A percentile compares a stretch with the other conserved stretches of the same genome.
These are phyloP conservation scores for Macrostomum lignano DNA, from an alignment of 1,140 invertebrate species.

Conservation along the genomic window DNA sequence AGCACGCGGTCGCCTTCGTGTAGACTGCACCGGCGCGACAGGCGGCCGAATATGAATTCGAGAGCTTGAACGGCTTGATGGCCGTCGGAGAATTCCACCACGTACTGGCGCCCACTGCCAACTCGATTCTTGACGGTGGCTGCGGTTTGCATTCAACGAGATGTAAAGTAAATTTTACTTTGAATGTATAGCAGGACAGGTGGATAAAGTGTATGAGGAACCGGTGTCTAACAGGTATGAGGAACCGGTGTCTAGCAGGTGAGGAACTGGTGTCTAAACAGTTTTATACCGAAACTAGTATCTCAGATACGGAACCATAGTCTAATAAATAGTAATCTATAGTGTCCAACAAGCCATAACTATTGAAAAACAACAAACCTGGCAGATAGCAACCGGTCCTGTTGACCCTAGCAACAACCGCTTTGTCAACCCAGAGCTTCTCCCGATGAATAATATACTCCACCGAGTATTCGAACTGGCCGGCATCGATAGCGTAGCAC, in stretches of 20 bases:
- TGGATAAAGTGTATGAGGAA: too few species aligned
- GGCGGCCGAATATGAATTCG: constrained; percentile 14
- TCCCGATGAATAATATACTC: constrained; percentile 13
- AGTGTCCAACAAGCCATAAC: too few species aligned
- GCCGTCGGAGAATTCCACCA: constrained; percentile 12
- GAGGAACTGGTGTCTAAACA: too few species aligned
- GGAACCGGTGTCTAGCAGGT: too few species aligned
- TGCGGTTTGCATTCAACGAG: constrained; percentile 4
- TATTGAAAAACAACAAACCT: too few species aligned
- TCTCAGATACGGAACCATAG: too few species aligned
- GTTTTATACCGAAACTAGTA: too few species aligned
- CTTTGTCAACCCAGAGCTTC: constrained; percentile 12
- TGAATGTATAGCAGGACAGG: constrained; percentile 11
- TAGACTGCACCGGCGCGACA: constrained; percentile 7
- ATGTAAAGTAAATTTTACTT: neutral
- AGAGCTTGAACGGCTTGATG: constrained; percentile 10
- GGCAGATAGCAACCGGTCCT: too few species aligned
- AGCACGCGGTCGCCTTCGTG: constrained; percentile 7
- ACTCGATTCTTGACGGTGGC: constrained; percentile 8
- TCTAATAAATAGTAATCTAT: too few species aligned
- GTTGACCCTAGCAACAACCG: constrained; percentile 16
- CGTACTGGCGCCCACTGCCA: constrained; percentile 10
- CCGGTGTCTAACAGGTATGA: too few species aligned
- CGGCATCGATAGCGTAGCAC: constrained; percentile 11
- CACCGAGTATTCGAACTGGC: constrained; percentile 13